Evolutionary conservation across 2,888 invertebrate genomes (phyloP).

Genomic region (Ormyrus rosae): DNA sequence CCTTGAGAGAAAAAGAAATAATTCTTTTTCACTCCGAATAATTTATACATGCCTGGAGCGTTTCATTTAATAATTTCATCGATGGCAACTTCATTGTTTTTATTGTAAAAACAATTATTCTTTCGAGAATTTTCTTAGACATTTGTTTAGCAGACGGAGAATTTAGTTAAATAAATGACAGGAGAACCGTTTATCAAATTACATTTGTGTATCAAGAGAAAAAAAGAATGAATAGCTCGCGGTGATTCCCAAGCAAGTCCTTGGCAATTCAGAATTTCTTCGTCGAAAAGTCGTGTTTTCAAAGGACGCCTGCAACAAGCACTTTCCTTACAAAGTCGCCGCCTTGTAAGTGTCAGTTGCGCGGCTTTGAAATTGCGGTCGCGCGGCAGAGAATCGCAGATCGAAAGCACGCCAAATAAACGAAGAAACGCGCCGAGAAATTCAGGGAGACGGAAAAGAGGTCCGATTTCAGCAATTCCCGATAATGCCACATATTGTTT

Average conservation of each 20-base stretch:
- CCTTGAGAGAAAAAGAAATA: constrained; percentile 30
- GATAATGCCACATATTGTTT: too few species aligned
- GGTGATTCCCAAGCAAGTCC: neutral
- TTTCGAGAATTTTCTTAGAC: too few species aligned
- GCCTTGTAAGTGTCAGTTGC: constrained; percentile 18
- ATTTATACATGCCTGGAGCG: constrained; percentile 22
- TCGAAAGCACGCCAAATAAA: too few species aligned
- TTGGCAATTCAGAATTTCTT: constrained; percentile 15
- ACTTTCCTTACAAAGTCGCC: constrained; percentile 40
- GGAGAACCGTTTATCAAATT: too few species aligned
- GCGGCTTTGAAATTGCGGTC: constrained; percentile 26
- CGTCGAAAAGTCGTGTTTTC: constrained; percentile 23
- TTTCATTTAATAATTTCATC: constrained; percentile 35
- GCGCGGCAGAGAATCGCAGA: neutral
- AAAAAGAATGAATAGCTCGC: too few species aligned
- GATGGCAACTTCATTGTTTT: constrained; percentile 8
- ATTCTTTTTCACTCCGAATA: constrained; percentile 42
- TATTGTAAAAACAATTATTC: neutral
- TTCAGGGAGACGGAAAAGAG: too few species aligned
- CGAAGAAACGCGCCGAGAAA: too few species aligned
- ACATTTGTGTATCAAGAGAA: too few species aligned
- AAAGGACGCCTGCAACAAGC: constrained; percentile 19
- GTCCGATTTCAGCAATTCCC: too few species aligned
- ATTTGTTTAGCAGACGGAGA: too few species aligned
- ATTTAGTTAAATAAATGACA: too few species aligned